A percentile compares a stretch with the other conserved stretches of the same genome.
phyloP scores from a whole-genome alignment of 2,888 invertebrate species.

The Steinernema carpocapsae region DNA sequence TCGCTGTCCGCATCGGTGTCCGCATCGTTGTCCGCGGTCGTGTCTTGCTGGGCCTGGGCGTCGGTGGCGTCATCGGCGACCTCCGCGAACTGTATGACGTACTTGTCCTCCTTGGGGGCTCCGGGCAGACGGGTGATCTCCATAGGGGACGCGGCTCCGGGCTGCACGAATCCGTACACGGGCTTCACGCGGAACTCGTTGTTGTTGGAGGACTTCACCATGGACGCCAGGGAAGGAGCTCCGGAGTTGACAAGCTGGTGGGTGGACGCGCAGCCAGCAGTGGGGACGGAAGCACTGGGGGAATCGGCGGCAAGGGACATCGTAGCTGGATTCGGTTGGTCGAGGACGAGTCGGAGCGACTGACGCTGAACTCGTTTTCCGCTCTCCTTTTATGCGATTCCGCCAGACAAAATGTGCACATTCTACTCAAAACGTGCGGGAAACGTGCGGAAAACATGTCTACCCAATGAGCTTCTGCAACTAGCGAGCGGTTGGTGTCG shows the following conservation, averaged over 20 bases:
- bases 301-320: slow-evolving; percentile 49
- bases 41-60: slow-evolving; percentile 51
- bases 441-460: too few species aligned
- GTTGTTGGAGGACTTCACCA: slow-evolving; percentile 55
- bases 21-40: too few species aligned
- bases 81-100: slow-evolving; percentile 53
- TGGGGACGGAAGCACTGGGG: slow-evolving; percentile 48
- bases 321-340: slow-evolving; percentile 14
- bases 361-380: too few species aligned
- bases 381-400: too few species aligned
- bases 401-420: too few species aligned
- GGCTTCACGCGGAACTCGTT: slow-evolving; percentile 52
- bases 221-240: slow-evolving; percentile 41
- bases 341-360: too few species aligned
- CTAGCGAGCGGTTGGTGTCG: too few species aligned
- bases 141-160: slow-evolving; percentile 45
- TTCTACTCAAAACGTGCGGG: too few species aligned
- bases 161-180: slow-evolving; percentile 55
- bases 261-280: slow-evolving; percentile 43
- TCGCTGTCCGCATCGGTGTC: too few species aligned
- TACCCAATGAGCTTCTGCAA: too few species aligned
- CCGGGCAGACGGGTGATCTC: slow-evolving; percentile 49
- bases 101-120: slow-evolving; percentile 52
- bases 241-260: slow-evolving; percentile 44
- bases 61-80: slow-evolving; percentile 55